Percentiles rank a stretch among this genome's conserved stretches.
Evolutionary conservation across 2,113 vertebrate genomes (phyloP).

Genomic region (Nesospiza acunhae): DNA sequence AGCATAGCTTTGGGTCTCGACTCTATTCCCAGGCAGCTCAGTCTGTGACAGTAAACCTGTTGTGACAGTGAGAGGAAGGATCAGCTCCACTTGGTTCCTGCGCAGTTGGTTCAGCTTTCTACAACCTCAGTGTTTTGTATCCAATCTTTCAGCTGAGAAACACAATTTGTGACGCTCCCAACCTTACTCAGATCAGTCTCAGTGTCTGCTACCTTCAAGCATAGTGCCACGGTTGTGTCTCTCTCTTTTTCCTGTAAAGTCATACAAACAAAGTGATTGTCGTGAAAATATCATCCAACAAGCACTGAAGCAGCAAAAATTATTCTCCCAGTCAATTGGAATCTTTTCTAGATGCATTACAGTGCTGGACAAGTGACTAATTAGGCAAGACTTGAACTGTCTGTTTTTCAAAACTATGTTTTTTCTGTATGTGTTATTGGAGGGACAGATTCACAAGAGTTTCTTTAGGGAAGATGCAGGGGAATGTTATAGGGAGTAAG

Average conservation of each 20-base stretch:
- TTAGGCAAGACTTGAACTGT: background rate
- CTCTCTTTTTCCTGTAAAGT: background rate
- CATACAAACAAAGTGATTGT: background rate
- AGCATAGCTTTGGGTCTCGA: background rate
- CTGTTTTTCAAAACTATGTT: slow-evolving; percentile 24
- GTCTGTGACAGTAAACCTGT: background rate
- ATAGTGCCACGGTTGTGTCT: background rate
- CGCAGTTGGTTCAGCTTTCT: background rate
- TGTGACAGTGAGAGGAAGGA: background rate
- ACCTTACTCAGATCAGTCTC: background rate
- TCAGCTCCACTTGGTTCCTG: background rate
- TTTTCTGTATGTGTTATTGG: slow-evolving; percentile 8
- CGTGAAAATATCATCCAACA: background rate
- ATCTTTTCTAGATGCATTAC: background rate
- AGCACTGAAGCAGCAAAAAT: background rate
- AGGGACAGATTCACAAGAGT: slow-evolving; percentile 45
- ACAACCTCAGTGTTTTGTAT: background rate
- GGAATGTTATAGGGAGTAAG: slow-evolving; percentile 56
- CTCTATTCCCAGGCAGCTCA: background rate
- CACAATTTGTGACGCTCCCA: background rate
- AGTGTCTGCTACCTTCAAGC: background rate
- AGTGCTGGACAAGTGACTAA: slow-evolving; percentile 18
- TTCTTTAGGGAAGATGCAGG: slow-evolving; percentile 51
- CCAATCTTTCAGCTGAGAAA: background rate
- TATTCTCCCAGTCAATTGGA: background rate